Percentiles rank a stretch among this genome's conserved stretches.
Evolutionary conservation across 2,888 invertebrate genomes (phyloP).

Genomic region (Chloroclysta siterata): DNA sequence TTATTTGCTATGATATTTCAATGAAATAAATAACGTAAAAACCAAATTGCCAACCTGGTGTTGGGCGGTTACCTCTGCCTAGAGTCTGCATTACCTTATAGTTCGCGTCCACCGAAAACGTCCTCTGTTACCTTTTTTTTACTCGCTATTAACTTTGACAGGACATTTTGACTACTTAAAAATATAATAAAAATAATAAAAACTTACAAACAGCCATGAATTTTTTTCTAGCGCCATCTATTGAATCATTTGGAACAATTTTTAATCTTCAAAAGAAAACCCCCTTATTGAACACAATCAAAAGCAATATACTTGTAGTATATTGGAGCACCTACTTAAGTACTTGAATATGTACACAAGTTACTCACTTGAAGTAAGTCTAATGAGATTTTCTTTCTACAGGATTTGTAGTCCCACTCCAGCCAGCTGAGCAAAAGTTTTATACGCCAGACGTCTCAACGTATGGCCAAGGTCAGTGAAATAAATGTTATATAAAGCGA

Average conservation of each 20-base stretch:
- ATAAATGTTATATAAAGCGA: neutral
- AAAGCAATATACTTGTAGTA: neutral
- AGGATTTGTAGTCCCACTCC: slow-evolving; percentile 77
- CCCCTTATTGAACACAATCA: neutral
- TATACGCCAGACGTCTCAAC: slow-evolving; percentile 79
- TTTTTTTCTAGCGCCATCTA: no score
- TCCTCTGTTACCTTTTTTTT: no score
- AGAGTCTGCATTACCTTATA: no score
- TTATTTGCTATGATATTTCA: neutral
- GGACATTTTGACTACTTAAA: no score
- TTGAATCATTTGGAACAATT: no score
- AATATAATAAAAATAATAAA: no score
- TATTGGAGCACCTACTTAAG: neutral
- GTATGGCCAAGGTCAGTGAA: slow-evolving; percentile 61
- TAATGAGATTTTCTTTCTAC: slow-evolving; percentile 24
- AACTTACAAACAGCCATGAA: no score
- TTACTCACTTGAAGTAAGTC: neutral
- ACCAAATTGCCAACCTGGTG: no score
- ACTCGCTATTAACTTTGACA: no score
- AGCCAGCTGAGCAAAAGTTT: slow-evolving; percentile 80
- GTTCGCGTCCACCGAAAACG: no score
- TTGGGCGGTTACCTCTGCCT: no score
- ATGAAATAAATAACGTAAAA: no score
- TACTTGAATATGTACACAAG: neutral
- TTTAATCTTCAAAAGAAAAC: neutral